phyloP scores from a whole-genome alignment of 2,888 invertebrate species.

The Mythimna impura region DNA sequence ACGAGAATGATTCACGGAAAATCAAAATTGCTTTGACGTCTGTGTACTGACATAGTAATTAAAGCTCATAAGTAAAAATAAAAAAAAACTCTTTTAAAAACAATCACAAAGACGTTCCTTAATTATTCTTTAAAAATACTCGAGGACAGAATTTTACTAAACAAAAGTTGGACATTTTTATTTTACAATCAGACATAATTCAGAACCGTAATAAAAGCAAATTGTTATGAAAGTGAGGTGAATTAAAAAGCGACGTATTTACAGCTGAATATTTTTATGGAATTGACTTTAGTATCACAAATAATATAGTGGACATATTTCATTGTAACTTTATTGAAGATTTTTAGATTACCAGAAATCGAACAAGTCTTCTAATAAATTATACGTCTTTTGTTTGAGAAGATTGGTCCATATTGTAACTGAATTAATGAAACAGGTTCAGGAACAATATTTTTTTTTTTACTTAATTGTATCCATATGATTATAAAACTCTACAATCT shows the following conservation, averaged over 20 bases:
- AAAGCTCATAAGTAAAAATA: background rate
- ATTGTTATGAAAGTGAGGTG: background rate
- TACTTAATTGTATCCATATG: no score
- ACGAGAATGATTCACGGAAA: no score
- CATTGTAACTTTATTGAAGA: no score
- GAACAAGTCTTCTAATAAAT: background rate
- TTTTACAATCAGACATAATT: conserved; percentile 9
- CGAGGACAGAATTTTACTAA: conserved; percentile 13
- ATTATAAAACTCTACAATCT: no score
- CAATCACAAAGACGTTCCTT: conserved; percentile 11
- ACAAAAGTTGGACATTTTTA: conserved; percentile 28
- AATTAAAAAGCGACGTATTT: background rate
- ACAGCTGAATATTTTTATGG: background rate
- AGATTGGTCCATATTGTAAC: no score
- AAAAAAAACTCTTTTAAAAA: conserved; percentile 4
- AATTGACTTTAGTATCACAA: background rate
- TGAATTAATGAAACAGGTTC: no score
- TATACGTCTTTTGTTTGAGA: no score
- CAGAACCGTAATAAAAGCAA: conserved; percentile 18
- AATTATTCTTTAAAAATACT: conserved; percentile 4
- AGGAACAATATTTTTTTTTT: no score
- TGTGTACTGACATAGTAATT: background rate
- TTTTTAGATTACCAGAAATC: no score
- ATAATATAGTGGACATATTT: background rate
- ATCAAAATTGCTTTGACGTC: no score